Conservation (phyloP, 2,797 vertebrate genomes). For the Gadopsis bispinosus region DNA sequence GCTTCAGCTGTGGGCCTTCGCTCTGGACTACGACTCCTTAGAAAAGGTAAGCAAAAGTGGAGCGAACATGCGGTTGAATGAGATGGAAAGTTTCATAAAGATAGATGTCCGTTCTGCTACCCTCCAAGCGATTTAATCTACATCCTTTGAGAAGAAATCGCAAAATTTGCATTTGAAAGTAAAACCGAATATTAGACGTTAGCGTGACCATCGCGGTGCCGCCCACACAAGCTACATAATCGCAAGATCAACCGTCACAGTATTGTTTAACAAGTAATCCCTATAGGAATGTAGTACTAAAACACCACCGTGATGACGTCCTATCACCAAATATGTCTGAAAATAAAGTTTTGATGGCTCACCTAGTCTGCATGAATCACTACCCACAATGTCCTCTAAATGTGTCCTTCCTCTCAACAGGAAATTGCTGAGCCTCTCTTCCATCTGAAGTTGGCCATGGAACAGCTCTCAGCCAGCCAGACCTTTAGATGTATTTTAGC, state of each 20-base stretch:
- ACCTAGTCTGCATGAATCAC: slow-evolving; percentile 10
- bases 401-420: slow-evolving; percentile 59
- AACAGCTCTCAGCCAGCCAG: slow-evolving; percentile 83
- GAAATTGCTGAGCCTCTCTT: slow-evolving; percentile 87
- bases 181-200: not conserved
- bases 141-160: not conserved
- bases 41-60: slow-evolving; percentile 77
- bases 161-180: not conserved
- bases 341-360: slow-evolving; percentile 24
- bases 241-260: not conserved
- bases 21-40: slow-evolving; percentile 84
- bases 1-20: slow-evolving; percentile 85
- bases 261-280: not conserved
- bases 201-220: not conserved
- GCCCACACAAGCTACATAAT: not conserved
- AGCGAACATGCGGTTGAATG: not conserved
- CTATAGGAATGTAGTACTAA: not conserved
- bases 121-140: too few relatives aligned
- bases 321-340: slow-evolving; percentile 11
- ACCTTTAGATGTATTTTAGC: slow-evolving; percentile 85
- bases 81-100: not conserved
- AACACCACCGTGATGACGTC: not conserved
- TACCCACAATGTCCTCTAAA: not conserved
- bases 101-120: not conserved
- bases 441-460: slow-evolving; percentile 86